Evolutionary conservation across 1,140 invertebrate species (phyloP), one percentile per base, ranked within the genome.

Genomic region (Anadara kagoshimensis): DNA sequence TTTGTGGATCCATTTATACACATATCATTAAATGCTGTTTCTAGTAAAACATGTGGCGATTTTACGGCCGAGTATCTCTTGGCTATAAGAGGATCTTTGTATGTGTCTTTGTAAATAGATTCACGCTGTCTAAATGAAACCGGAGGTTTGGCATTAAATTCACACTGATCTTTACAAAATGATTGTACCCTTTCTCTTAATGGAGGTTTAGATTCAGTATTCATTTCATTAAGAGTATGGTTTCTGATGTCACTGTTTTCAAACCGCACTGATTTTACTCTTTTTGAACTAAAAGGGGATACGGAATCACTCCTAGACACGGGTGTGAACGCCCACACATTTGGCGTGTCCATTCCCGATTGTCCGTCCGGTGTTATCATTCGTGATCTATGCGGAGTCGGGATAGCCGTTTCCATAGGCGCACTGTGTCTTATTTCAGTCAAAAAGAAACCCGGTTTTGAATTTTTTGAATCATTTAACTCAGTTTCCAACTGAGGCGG

Each of bases 11-110:
- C 73, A 22, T 72, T 41, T 56, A 66, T 29, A 63, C 76, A 78
- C 65, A 82, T 78, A 24, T 76, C 26, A 45, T 83, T 76, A 51
- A 83, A 83, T 16, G 78, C 76, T 14, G 61, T 59, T 18, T 68
- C 66, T 4, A 79, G 22, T 18, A 59, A 20, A 26, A 64, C 49
- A 0, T 29, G 73, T 53, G 76, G 53, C 7, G 77, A n/a, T 2
- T 64, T 63, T 2, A 73, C 51, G 10, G 24, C 67, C 0, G 24
- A 22, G n/a, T 70, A 76, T 51, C 64, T 43, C 36, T 75, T 75
- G 3, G 75, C 69, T 3, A 70, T 61, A 7, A 69, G 43, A 11
- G 75, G 45, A 14, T 20, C 16, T 36, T 45, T 22, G 24, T 41
- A 63, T 18, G 16, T 11, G 24, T 29, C 36, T 14, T 12, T 43